A percentile compares a stretch with the other conserved stretches of the same genome.
phyloP scores from a whole-genome alignment of 2,797 vertebrate species.

The Chromobotia macracanthus region DNA sequence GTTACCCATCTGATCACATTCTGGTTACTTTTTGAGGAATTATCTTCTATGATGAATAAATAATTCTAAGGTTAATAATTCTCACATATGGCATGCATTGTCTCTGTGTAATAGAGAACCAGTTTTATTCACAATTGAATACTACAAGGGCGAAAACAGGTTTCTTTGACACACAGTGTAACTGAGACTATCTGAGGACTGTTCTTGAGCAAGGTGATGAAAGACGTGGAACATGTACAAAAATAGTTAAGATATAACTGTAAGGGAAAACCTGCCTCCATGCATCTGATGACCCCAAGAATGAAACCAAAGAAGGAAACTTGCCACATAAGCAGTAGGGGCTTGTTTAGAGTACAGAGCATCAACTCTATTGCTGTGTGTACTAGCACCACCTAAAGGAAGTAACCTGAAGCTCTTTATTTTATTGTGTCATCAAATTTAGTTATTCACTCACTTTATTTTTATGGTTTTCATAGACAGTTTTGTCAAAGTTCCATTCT shows the following conservation, averaged over 20 bases:
- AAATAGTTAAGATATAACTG: constrained; percentile 39
- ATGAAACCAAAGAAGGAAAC: constrained; percentile 35
- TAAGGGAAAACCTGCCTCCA: constrained; percentile 8
- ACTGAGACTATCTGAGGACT: constrained; percentile 2
- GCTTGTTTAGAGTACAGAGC: background rate
- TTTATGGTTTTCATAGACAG: background rate
- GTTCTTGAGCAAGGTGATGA: background rate
- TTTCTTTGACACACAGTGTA: constrained; percentile 8
- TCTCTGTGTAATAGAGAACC: background rate
- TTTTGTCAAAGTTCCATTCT: background rate
- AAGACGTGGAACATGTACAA: constrained; percentile 24
- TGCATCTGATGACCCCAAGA: constrained; percentile 6
- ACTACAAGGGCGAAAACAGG: background rate
- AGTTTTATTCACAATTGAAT: background rate
- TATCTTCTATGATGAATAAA: background rate
- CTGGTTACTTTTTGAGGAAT: background rate
- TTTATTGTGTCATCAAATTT: background rate
- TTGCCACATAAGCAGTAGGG: background rate
- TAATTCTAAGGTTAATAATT: too few relatives aligned
- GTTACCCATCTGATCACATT: background rate
- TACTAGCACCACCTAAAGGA: constrained; percentile 22
- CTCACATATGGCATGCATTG: background rate
- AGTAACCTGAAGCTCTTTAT: background rate
- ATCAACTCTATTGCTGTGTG: background rate
- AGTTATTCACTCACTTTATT: background rate